Evolutionary conservation across 2,888 invertebrate species (phyloP).

Genomic region (Oligia fasciuncula): DNA sequence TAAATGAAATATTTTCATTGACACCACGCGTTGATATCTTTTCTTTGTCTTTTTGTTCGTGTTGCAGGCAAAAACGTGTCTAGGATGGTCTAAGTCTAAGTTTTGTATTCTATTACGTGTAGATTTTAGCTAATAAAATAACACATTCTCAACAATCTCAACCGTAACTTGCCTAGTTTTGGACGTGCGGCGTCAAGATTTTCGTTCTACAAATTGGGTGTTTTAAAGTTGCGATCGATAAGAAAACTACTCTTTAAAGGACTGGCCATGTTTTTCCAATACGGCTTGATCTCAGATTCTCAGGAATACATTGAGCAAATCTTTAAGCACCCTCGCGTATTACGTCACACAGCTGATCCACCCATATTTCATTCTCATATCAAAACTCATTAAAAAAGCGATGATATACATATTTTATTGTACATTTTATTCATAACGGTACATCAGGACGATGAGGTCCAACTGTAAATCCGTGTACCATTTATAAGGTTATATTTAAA

Average conservation of each 20-base stretch:
- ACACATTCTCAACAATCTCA: too few relatives aligned
- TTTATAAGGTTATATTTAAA: constrained; percentile 53
- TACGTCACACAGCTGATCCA: constrained; percentile 10
- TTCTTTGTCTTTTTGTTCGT: neutral
- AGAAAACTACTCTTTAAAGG: too few relatives aligned
- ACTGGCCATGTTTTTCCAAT: too few relatives aligned
- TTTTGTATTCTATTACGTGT: neutral
- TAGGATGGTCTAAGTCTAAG: too few relatives aligned
- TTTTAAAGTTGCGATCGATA: too few relatives aligned
- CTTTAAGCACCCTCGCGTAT: neutral
- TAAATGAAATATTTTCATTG: neutral
- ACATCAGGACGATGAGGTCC: constrained; percentile 30
- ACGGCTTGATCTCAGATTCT: neutral
- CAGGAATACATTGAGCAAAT: neutral
- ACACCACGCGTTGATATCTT: constrained; percentile 8
- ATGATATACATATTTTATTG: constrained; percentile 46
- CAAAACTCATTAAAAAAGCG: constrained; percentile 29
- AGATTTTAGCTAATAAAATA: neutral
- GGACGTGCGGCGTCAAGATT: too few relatives aligned
- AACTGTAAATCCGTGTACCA: constrained; percentile 58
- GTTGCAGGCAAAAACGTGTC: neutral
- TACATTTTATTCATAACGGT: constrained; percentile 56
- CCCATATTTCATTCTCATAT: constrained; percentile 25
- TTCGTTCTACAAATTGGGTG: too few relatives aligned
- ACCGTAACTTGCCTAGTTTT: too few relatives aligned